Evolutionary conservation across 2,888 invertebrate genomes (phyloP), one percentile per base, ranked within the genome.

Genomic region (Oligia latruncula): DNA sequence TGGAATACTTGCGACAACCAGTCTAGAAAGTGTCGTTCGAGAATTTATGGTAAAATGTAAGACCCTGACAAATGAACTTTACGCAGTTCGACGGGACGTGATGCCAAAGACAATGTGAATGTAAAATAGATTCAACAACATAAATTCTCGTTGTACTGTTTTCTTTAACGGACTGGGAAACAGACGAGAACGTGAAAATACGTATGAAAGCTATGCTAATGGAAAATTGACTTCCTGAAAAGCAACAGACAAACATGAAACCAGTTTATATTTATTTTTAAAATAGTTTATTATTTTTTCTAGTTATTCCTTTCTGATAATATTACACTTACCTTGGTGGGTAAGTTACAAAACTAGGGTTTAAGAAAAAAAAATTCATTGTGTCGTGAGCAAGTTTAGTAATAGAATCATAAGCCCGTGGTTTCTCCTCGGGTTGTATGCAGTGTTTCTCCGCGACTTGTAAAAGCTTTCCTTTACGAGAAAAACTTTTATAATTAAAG

Each of bases 401-500:
- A 87, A 88, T 82, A 88, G 78, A 83, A 89, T 89, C 88, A 87
- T 90, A 91, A 90, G 88, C 87, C 84, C 84, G 81, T 86, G 87
- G 87, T 89, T 88, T 85, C 87, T 86, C 85, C 71, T 85, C 86
- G 85, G 81, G 84, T 87, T 83, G 88, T 85, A 87, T 90, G 88
- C 89, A 91, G 85, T 92, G 90, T 91, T 92, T 90, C 90, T 88
- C 87, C 75, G 89, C 84, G 90, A 92, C 90, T 92, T 92, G 87
- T 91, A 85, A 92, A 95, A 94, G 94, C 93, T 94, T 91, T 92
- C 92, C 92, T 94, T 95, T 94, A 94, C 93, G 94, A 93, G 94
- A 95, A 94, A 95, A 96, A 96, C 94, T 96, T 96, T 96, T 95
- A 95, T 96, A 96, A 96, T 96, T 96, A 96, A 96, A 95, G 93